phyloP scores from a whole-genome alignment of 2,888 invertebrate genomes.

The Stenchaetothrips biformis region DNA sequence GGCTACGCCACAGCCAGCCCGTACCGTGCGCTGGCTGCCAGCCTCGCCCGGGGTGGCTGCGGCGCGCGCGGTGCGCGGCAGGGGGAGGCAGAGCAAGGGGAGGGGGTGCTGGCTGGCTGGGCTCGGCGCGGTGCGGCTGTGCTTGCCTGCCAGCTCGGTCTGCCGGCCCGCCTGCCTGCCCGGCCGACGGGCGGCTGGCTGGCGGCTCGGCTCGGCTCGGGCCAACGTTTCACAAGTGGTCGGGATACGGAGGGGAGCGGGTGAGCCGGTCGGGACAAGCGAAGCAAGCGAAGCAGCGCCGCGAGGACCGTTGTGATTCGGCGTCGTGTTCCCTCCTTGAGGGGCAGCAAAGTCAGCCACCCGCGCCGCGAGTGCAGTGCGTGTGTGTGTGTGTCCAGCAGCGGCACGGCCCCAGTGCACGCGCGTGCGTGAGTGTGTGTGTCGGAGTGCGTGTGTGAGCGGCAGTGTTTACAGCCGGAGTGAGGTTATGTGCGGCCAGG shows the following conservation, averaged over 20 bases:
- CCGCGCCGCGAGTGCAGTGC: background rate
- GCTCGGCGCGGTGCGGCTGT: background rate
- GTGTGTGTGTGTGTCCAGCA: background rate
- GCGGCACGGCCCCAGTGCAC: background rate
- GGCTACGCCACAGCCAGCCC: background rate
- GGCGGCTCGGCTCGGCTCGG: background rate
- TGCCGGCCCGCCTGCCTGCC: too few species aligned
- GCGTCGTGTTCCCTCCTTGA: too few species aligned
- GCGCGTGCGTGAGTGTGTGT: background rate
- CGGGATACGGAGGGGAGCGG: background rate
- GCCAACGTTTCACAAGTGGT: slow-evolving; percentile 8
- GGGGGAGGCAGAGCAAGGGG: background rate
- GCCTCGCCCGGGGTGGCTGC: background rate
- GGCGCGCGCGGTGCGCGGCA: background rate
- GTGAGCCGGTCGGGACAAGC: background rate
- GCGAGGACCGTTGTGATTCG: background rate
- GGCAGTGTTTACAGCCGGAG: background rate
- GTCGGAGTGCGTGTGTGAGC: background rate
- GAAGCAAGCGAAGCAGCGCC: background rate
- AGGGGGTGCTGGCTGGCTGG: background rate
- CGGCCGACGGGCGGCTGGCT: too few species aligned
- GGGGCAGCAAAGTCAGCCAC: background rate
- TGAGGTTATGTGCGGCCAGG: slow-evolving; percentile 17
- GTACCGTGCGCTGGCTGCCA: slow-evolving; percentile 15
- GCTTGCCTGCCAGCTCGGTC: too few species aligned